phyloP scores from a whole-genome alignment of 2,888 invertebrate genomes.

The Zeuzera pyrina region DNA sequence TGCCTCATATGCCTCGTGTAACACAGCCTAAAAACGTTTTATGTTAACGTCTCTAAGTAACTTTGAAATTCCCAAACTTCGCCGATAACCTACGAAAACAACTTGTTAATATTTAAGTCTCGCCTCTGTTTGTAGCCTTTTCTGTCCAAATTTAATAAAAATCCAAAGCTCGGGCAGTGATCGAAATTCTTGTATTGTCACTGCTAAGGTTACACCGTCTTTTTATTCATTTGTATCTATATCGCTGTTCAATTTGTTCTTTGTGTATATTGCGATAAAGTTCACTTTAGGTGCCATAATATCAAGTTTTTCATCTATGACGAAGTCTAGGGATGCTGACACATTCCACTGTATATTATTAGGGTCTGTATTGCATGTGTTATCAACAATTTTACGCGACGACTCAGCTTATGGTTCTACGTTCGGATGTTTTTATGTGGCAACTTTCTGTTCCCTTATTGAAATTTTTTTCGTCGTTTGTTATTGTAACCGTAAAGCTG shows the following conservation, averaged over 20 bases:
- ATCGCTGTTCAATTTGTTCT: not conserved
- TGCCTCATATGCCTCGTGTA: too few relatives aligned
- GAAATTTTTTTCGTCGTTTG: constrained; percentile 23
- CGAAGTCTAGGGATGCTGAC: constrained; percentile 29
- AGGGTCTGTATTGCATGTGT: constrained; percentile 30
- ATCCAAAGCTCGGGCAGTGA: not conserved
- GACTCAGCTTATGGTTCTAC: constrained; percentile 8
- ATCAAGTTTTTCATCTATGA: not conserved
- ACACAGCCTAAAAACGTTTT: too few relatives aligned
- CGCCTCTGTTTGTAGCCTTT: constrained; percentile 10
- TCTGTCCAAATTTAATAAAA: constrained; percentile 6
- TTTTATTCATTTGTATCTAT: constrained; percentile 10
- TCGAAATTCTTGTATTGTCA: constrained; percentile 8
- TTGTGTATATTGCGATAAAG: not conserved
- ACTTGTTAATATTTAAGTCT: constrained; percentile 25
- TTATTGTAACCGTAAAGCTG: constrained; percentile 17
- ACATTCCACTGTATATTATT: constrained; percentile 29
- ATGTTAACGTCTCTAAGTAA: constrained; percentile 10
- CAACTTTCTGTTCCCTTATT: constrained; percentile 26
- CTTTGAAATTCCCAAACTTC: constrained; percentile 13
- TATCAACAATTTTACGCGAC: constrained; percentile 23
- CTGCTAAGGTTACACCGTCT: constrained; percentile 13
- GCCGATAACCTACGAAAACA: constrained; percentile 11
- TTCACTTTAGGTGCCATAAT: not conserved
- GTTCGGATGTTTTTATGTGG: constrained; percentile 27